A percentile compares a stretch with the other conserved stretches of the same genome.
These are phyloP conservation scores for Ditylenchus weischeri DNA, from an alignment of 2,888 invertebrate species.

Conservation along the genomic window DNA sequence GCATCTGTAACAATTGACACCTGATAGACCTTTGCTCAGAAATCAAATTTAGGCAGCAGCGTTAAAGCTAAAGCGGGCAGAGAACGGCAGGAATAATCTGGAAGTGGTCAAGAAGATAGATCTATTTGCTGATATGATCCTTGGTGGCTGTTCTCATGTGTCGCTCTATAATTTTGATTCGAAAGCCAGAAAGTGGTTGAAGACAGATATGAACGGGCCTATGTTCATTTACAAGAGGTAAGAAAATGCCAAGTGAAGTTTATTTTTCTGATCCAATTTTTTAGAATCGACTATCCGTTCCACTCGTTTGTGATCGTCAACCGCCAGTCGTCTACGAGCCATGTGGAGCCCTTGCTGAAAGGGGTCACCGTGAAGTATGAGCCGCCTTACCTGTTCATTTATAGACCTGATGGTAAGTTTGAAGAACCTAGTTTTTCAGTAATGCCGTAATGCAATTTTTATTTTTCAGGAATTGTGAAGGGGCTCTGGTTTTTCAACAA, in stretches of 20 bases:
- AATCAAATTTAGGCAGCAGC: too few species aligned
- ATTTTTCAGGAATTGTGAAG: too few species aligned
- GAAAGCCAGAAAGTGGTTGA: conserved; percentile 42
- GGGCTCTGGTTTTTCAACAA: too few species aligned
- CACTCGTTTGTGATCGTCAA: conserved; percentile 51
- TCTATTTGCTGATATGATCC: background rate
- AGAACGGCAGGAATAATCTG: background rate
- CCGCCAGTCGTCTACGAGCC: conserved; percentile 39
- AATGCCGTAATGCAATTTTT: too few species aligned
- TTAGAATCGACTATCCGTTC: conserved; percentile 39
- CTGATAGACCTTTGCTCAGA: too few species aligned
- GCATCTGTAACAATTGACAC: too few species aligned
- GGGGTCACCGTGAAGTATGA: conserved; percentile 37
- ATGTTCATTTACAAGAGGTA: conserved; percentile 50
- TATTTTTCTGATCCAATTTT: too few species aligned
- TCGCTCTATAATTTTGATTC: conserved; percentile 39
- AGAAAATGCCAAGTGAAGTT: too few species aligned
- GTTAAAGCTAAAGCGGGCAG: too few species aligned
- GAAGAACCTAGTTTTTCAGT: too few species aligned
- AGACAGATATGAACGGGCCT: conserved; percentile 48
- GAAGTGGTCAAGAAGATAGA: background rate
- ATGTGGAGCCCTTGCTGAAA: conserved; percentile 33
- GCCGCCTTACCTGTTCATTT: conserved; percentile 45
- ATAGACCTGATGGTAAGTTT: conserved; percentile 30
- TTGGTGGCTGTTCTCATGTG: background rate